These are phyloP conservation scores for Tryphoninae sp. DNA, from an alignment of 2,888 invertebrate species.

Conservation along the genomic window DNA sequence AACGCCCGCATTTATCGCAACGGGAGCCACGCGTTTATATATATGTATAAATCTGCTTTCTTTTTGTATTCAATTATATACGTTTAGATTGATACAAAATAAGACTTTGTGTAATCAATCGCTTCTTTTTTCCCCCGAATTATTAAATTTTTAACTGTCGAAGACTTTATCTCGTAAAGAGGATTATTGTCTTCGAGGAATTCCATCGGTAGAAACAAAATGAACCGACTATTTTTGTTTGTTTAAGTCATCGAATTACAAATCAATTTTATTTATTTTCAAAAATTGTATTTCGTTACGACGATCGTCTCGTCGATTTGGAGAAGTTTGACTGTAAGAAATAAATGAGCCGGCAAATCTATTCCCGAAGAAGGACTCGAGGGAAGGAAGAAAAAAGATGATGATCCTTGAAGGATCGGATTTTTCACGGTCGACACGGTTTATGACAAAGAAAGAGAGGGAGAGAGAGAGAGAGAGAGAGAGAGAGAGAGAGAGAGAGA, in stretches of 20 bases:
- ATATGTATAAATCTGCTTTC: not conserved
- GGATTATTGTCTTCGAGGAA: no score
- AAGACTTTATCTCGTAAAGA: no score
- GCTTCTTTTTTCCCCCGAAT: no score
- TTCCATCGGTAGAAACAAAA: no score
- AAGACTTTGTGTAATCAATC: no score
- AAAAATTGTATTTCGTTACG: not conserved
- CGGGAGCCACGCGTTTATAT: slow-evolving; percentile 32
- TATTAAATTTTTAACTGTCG: no score
- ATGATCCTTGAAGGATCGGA: slow-evolving; percentile 19
- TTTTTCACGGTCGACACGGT: slow-evolving; percentile 36
- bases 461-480: slow-evolving; percentile 24
- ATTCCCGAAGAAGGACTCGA: not conserved
- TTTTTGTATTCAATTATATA: not conserved
- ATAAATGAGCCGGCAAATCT: not conserved
- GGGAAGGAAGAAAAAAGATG: slow-evolving; percentile 13
- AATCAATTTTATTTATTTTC: not conserved
- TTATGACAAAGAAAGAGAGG: not conserved
- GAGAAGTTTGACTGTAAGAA: not conserved
- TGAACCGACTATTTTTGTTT: no score
- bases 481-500: slow-evolving; percentile 25
- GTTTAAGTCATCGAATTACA: no score
- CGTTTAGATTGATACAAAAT: not conserved
- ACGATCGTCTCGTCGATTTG: not conserved
- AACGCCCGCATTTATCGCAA: slow-evolving; percentile 44